Evolutionary conservation across 2,888 invertebrate genomes (phyloP).

Genomic region (Opisthograptis luteolata): DNA sequence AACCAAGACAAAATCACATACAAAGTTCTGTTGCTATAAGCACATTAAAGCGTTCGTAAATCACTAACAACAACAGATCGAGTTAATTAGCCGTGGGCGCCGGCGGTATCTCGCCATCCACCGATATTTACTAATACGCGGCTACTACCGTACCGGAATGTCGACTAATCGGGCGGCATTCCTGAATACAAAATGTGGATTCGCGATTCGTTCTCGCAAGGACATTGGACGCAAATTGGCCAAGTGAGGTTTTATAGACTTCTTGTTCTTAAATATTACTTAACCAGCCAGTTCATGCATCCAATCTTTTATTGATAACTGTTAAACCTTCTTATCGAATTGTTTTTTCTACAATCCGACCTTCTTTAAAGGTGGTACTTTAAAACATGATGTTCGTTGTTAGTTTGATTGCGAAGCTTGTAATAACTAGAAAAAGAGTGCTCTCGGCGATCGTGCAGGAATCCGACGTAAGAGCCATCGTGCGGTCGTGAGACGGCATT

Average conservation of each 20-base stretch:
- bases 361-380: not conserved
- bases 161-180: conserved; percentile 75
- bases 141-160: conserved; percentile 70
- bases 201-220: conserved; percentile 63
- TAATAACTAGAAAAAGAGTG: conserved; percentile 47
- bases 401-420: conserved; percentile 25
- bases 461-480: conserved; percentile 62
- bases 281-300: no score
- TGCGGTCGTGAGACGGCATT: conserved; percentile 80
- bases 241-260: conserved; percentile 17
- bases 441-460: conserved; percentile 68
- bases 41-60: conserved; percentile 24
- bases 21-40: conserved; percentile 12
- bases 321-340: no score
- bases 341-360: no score
- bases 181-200: conserved; percentile 70
- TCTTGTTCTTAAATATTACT: no score
- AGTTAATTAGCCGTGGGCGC: conserved; percentile 66
- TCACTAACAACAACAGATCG: conserved; percentile 48
- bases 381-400: not conserved
- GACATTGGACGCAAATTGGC: conserved; percentile 55
- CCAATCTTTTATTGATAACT: no score
- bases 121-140: conserved; percentile 75
- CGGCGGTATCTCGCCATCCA: conserved; percentile 58
- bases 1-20: not conserved